Conservation (phyloP, 2,797 vertebrate genomes). For the Anabacerthia variegaticeps region DNA sequence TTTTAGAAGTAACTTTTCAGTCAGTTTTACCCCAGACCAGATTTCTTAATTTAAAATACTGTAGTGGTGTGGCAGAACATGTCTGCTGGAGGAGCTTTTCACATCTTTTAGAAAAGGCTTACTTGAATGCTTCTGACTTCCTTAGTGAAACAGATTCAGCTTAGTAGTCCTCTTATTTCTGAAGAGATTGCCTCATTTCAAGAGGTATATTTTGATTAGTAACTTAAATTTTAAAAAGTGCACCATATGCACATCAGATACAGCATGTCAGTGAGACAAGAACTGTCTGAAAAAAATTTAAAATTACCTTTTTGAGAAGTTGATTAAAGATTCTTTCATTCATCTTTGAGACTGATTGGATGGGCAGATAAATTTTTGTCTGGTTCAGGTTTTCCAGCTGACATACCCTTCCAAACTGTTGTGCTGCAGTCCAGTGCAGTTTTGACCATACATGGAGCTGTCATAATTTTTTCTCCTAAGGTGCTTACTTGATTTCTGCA, state of each 20-base stretch:
- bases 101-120: neutral
- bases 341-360: neutral
- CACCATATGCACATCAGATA: neutral
- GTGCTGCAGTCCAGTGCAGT: neutral
- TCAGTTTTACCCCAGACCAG: neutral
- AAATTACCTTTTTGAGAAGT: neutral
- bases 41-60: neutral
- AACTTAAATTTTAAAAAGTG: neutral
- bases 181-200: neutral
- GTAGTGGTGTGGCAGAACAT: neutral
- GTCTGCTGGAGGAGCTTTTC: neutral
- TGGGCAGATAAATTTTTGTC: neutral
- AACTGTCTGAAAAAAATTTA: neutral
- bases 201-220: neutral
- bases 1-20: neutral
- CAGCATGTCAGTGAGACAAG: neutral
- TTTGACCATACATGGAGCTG: neutral
- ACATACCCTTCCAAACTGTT: neutral
- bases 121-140: neutral
- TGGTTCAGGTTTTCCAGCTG: neutral
- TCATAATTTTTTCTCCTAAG: neutral
- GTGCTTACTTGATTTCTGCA: neutral
- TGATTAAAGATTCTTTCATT: rapidly evolving
- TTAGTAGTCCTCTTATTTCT: neutral
- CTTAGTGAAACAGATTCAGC: neutral